A percentile compares a stretch with the other conserved stretches of the same genome.
Evolutionary conservation across 2,797 vertebrate genomes (phyloP).

Genomic region (Sebastes trivittatus): DNA sequence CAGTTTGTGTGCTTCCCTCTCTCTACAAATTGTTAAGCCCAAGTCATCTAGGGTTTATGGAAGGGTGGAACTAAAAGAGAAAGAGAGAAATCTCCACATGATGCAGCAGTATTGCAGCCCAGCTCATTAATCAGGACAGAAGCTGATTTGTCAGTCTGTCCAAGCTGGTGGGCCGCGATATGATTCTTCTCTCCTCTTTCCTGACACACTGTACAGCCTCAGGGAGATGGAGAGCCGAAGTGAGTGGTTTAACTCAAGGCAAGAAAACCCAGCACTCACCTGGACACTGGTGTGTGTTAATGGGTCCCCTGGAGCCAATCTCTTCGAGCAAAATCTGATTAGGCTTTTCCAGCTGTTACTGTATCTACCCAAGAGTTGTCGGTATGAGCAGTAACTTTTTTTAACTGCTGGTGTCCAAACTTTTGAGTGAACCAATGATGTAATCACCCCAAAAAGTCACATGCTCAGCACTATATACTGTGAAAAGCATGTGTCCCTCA

Average conservation of each 20-base stretch:
- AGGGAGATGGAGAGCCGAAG: slow-evolving; percentile 33
- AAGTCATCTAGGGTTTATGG: slow-evolving; percentile 23
- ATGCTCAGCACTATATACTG: background rate
- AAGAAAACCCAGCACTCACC: slow-evolving; percentile 46
- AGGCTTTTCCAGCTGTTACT: slow-evolving; percentile 48
- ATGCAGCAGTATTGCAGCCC: slow-evolving; percentile 34
- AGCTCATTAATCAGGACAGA: slow-evolving; percentile 50
- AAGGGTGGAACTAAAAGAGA: slow-evolving; percentile 20
- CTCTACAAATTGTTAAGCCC: slow-evolving; percentile 20
- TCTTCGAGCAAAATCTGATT: slow-evolving; percentile 65
- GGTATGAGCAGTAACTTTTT: slow-evolving; percentile 16
- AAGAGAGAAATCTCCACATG: slow-evolving; percentile 18
- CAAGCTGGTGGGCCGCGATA: slow-evolving; percentile 30
- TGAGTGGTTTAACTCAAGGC: slow-evolving; percentile 51
- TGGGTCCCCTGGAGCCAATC: slow-evolving; percentile 68
- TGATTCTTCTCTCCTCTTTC: slow-evolving; percentile 22
- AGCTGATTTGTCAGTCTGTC: slow-evolving; percentile 45
- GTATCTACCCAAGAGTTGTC: slow-evolving; percentile 4
- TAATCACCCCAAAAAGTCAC: background rate
- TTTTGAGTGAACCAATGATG: background rate
- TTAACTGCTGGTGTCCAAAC: background rate
- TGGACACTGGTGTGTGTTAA: slow-evolving; percentile 63
- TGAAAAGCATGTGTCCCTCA: background rate
- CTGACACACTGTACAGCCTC: slow-evolving; percentile 38
- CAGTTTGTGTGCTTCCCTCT: slow-evolving; percentile 21